These are phyloP conservation scores for Drosophila putrida DNA, from an alignment of 2,888 invertebrate species.

Conservation along the genomic window DNA sequence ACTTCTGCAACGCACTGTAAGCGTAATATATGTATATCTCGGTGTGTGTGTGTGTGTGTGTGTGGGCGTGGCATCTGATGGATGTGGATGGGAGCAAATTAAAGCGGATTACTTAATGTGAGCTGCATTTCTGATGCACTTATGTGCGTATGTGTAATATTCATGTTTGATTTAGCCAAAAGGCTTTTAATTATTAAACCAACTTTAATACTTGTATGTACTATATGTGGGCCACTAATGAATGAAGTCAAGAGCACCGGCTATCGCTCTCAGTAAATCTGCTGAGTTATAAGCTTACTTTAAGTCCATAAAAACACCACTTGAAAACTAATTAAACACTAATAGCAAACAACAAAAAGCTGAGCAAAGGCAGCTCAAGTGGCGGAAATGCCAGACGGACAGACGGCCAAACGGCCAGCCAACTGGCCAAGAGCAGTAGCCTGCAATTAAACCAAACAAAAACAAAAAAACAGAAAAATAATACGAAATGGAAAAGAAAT, in stretches of 20 bases:
- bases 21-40: background rate
- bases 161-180: constrained; percentile 51
- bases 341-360: constrained; percentile 74
- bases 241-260: constrained; percentile 21
- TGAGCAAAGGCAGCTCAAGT: constrained; percentile 59
- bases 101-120: constrained; percentile 76
- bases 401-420: constrained; percentile 27
- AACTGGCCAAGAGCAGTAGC: constrained; percentile 22
- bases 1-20: constrained; percentile 50
- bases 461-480: constrained; percentile 24
- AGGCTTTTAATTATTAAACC: constrained; percentile 55
- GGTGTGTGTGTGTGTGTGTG: background rate
- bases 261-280: constrained; percentile 21
- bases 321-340: constrained; percentile 85
- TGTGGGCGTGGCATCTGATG: constrained; percentile 3
- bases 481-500: constrained; percentile 30
- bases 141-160: constrained; percentile 23
- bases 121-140: constrained; percentile 56
- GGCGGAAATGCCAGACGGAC: constrained; percentile 47
- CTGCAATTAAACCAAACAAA: constrained; percentile 63
- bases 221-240: constrained; percentile 29
- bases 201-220: constrained; percentile 4
- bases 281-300: constrained; percentile 56
- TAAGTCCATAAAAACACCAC: constrained; percentile 82
- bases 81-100: constrained; percentile 33